phyloP scores from a whole-genome alignment of 2,797 vertebrate genomes.

The Squalus acanthias region DNA sequence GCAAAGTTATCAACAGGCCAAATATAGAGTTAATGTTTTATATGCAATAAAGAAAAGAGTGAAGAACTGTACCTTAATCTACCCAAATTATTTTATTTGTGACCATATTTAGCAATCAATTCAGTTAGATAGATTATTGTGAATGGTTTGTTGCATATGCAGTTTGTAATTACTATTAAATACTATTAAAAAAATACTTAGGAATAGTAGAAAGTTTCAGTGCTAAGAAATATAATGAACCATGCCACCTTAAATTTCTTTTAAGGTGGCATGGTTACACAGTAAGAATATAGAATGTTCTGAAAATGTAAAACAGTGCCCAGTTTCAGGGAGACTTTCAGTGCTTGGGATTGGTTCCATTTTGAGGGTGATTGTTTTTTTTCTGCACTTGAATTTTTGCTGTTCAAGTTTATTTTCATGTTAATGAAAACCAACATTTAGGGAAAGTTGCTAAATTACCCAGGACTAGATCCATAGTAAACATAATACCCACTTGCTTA shows the following conservation, averaged over 20 bases:
- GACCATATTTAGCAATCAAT: neutral
- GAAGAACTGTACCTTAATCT: neutral
- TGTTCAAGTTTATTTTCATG: neutral
- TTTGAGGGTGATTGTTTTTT: neutral
- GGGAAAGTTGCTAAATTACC: neutral
- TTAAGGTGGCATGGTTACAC: neutral
- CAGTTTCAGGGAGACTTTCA: neutral
- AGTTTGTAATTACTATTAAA: neutral
- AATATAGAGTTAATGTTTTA: neutral
- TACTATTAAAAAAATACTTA: neutral
- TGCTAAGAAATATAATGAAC: constrained; percentile 28
- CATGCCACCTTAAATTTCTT: neutral
- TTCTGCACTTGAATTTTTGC: neutral
- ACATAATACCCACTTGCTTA: neutral
- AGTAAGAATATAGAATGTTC: neutral
- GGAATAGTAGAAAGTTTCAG: neutral
- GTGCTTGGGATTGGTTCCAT: neutral
- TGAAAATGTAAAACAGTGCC: constrained; percentile 4
- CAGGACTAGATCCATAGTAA: neutral
- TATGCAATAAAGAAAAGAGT: neutral
- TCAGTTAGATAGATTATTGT: neutral
- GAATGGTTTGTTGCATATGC: neutral
- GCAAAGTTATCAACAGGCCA: neutral
- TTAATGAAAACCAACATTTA: neutral
- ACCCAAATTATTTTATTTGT: neutral